phyloP scores from a whole-genome alignment of 2,888 invertebrate species.

The Bunonema sp. region DNA sequence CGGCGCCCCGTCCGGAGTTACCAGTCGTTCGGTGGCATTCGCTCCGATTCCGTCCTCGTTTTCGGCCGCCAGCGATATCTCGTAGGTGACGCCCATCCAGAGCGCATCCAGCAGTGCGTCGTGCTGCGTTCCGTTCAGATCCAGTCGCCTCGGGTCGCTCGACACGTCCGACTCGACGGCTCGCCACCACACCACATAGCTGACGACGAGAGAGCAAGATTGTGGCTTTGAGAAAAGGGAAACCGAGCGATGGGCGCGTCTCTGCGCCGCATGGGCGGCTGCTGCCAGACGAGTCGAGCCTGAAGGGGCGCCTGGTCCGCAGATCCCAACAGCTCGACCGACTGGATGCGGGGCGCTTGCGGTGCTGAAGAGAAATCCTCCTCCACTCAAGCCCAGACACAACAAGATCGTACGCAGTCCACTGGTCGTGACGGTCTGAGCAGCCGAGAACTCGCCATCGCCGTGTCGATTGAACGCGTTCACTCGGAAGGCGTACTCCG shows the following conservation, averaged over 20 bases:
- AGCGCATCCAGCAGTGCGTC: too few species aligned
- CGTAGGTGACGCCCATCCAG: slow-evolving; percentile 55
- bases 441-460: slow-evolving; percentile 77
- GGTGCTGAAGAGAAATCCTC: slow-evolving; percentile 46
- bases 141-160: slow-evolving; percentile 11
- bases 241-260: slow-evolving; percentile 66
- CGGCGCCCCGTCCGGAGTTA: slow-evolving; percentile 70
- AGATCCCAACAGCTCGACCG: slow-evolving; percentile 55
- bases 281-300: slow-evolving; percentile 78
- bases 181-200: too few species aligned
- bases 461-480: slow-evolving; percentile 89
- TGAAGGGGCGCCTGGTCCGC: slow-evolving; percentile 69
- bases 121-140: too few species aligned
- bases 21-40: slow-evolving; percentile 74
- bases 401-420: slow-evolving; percentile 51
- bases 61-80: slow-evolving; percentile 83
- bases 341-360: slow-evolving; percentile 46
- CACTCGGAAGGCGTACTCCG: slow-evolving; percentile 71
- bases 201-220: slow-evolving; percentile 1
- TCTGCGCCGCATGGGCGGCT: slow-evolving; percentile 68
- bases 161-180: too few species aligned
- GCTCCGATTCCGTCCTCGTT: slow-evolving; percentile 87
- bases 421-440: slow-evolving; percentile 68
- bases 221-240: neutral
- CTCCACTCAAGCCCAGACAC: neutral